phyloP scores from a whole-genome alignment of 2,888 invertebrate genomes.

The Hypomecis atomaria region DNA sequence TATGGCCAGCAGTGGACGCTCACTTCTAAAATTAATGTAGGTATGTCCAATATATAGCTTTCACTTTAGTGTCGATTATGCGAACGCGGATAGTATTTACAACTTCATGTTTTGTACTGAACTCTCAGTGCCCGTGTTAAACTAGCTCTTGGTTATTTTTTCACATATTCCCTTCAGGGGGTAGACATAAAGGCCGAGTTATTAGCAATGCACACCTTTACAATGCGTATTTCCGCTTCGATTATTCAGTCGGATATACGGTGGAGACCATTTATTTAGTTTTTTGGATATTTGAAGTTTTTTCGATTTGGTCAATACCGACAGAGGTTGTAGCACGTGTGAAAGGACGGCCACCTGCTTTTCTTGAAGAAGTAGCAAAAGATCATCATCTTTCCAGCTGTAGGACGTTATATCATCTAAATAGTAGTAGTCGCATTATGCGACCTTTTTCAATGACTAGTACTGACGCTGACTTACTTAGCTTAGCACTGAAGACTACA shows the following conservation, averaged over 20 bases:
- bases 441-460: no score
- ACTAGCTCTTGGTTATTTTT: neutral
- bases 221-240: slow-evolving; percentile 54
- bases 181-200: slow-evolving; percentile 47
- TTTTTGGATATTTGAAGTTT: slow-evolving; percentile 15
- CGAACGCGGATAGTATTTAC: no score
- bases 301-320: slow-evolving; percentile 25
- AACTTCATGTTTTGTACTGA: no score
- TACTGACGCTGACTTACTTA: no score
- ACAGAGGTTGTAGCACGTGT: slow-evolving; percentile 9
- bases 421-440: no score
- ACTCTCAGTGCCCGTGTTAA: no score
- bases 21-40: no score
- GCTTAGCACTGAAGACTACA: no score
- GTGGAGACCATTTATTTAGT: slow-evolving; percentile 24
- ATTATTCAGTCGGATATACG: slow-evolving; percentile 48
- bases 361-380: neutral
- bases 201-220: slow-evolving; percentile 43
- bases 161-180: slow-evolving; percentile 41
- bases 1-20: no score
- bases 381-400: neutral
- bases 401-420: no score
- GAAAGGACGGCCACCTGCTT: neutral
- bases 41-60: no score
- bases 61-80: no score